Percentiles rank a stretch among this genome's conserved stretches.
Evolutionary conservation across 1,140 invertebrate species (phyloP).

Genomic region (Aphelenchoides besseyi): DNA sequence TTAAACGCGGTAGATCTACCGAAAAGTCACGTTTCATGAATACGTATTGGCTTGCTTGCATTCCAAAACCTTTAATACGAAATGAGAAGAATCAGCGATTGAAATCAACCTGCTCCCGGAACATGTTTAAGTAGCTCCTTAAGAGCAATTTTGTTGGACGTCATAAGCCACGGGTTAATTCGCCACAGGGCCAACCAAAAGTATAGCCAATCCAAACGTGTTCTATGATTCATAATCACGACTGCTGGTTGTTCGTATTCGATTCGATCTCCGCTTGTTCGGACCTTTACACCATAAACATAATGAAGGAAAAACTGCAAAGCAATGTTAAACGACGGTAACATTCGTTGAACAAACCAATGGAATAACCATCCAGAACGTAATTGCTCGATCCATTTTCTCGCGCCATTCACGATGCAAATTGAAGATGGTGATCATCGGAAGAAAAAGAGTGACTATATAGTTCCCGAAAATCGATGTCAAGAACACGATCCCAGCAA

Average conservation of each 20-base stretch:
- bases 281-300: slow-evolving; percentile 71
- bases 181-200: slow-evolving; percentile 79
- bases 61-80: slow-evolving; percentile 73
- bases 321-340: slow-evolving; percentile 7
- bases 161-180: slow-evolving; percentile 69
- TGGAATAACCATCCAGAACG: slow-evolving; percentile 59
- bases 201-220: slow-evolving; percentile 86
- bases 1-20: slow-evolving; percentile 31
- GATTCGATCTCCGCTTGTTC: slow-evolving; percentile 75
- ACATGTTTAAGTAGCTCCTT: slow-evolving; percentile 76
- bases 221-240: slow-evolving; percentile 81
- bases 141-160: slow-evolving; percentile 75
- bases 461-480: slow-evolving; percentile 58
- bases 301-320: slow-evolving; percentile 68
- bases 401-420: slow-evolving; percentile 46
- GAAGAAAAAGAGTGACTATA: slow-evolving; percentile 52
- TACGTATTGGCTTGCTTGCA: slow-evolving; percentile 79
- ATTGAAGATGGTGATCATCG: slow-evolving; percentile 49
- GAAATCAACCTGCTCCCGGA: slow-evolving; percentile 72
- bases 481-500: slow-evolving; percentile 44
- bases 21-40: slow-evolving; percentile 80
- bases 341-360: slow-evolving; percentile 31
- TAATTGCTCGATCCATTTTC: slow-evolving; percentile 54
- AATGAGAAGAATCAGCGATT: slow-evolving; percentile 19
- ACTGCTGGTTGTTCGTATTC: slow-evolving; percentile 72